These are phyloP conservation scores for Ellobium chinense DNA, from an alignment of 2,888 invertebrate genomes.

Conservation along the genomic window DNA sequence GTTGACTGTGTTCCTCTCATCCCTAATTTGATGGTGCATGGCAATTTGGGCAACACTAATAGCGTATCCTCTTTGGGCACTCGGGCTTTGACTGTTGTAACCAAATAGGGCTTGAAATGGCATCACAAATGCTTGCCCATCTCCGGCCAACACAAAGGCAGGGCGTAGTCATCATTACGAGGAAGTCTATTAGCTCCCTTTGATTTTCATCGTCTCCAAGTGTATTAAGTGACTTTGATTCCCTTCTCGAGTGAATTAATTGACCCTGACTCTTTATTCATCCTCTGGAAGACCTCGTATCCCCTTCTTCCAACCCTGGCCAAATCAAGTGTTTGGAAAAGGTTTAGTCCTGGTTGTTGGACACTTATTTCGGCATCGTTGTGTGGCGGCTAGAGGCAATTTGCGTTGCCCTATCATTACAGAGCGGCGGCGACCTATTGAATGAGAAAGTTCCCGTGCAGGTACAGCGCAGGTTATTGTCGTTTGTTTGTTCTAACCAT, in stretches of 20 bases:
- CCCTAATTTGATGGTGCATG: no score
- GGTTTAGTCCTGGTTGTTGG: neutral
- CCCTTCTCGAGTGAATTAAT: neutral
- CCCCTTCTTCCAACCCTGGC: neutral
- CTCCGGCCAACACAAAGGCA: neutral
- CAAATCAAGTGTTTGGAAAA: constrained; percentile 13
- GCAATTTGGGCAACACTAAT: no score
- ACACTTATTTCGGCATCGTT: neutral
- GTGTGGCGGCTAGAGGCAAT: neutral
- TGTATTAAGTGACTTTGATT: constrained; percentile 15
- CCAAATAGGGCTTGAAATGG: no score
- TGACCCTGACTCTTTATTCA: neutral
- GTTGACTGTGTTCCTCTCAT: no score
- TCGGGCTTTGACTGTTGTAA: no score
- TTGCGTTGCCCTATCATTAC: neutral
- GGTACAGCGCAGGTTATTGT: neutral
- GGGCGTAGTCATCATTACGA: neutral
- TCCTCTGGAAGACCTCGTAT: neutral
- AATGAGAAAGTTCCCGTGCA: neutral
- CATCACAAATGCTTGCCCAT: no score
- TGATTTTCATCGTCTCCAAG: neutral
- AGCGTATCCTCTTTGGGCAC: no score
- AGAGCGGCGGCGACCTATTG: neutral
- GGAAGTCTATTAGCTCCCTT: neutral
- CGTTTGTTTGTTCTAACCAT: neutral